Base-by-base conservation (phyloP, 1,140 invertebrate species). In the Drosophila pectinifera region DNA sequence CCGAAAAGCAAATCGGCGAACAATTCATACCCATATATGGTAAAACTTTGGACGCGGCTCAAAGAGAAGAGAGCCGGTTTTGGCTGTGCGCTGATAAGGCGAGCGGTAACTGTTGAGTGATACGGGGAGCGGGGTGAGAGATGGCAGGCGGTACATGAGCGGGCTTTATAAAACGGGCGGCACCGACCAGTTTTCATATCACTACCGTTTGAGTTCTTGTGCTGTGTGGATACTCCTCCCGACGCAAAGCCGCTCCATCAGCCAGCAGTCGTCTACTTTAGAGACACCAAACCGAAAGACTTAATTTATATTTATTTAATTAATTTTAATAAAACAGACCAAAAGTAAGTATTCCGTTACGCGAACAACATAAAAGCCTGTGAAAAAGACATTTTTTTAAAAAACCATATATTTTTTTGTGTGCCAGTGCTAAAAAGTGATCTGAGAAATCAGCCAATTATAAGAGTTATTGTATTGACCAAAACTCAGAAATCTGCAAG, bases 181-280 rank as follows among this genome's bases (percentile, higher is more conserved):
- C 80, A 28, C 48, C 79, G 85, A 91, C 90, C 90, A 91, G 90
- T 91, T 91, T 91, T 91, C 72, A 75, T 83, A 84, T 91, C 90
- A 91, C 91, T 91, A 90, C 88, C 90, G 83, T 91, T 91, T 85
- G 86, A 91, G 90, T 91, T 91, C 86, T 91, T 91, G 90, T 91
- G 84, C 90, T 90, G 90, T 91, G 86, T 90, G 90, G 90, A 89
- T 85, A 78, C 73, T 76, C 65, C 73, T 80, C 78, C 78, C 68
- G 83, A 90, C 83, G 90, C 90, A 88, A 84, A 79, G 70, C 82
- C 79, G 76, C 67, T 84, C 80, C 75, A 79, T 74, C 77, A 80
- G 80, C 79, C 64, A 63, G 68, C 74, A 88, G 75, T 76, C 76
- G 86, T 82, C 76, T 85, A 82, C 73, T 69, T 70, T 45, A 86